Percentiles rank a stretch among this genome's conserved stretches.
phyloP scores from a whole-genome alignment of 2,797 vertebrate genomes.

The Menidia menidia region DNA sequence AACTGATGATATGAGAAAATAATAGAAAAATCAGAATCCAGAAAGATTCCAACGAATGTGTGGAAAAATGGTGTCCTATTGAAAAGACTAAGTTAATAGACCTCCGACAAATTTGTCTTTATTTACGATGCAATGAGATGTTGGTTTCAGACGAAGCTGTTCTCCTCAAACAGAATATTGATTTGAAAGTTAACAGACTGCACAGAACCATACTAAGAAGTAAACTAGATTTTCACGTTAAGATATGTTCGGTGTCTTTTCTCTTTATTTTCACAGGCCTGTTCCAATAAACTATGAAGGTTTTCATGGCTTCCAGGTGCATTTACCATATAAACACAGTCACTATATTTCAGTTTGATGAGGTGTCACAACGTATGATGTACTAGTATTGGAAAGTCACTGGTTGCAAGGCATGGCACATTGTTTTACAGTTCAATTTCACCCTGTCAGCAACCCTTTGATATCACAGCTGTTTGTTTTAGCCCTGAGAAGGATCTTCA shows the following conservation, averaged over 20 bases:
- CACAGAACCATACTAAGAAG: slow-evolving; percentile 15
- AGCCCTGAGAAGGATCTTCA: slow-evolving; percentile 55
- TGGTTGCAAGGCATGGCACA: slow-evolving; percentile 51
- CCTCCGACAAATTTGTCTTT: slow-evolving; percentile 71
- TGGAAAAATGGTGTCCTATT: slow-evolving; percentile 67
- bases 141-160: slow-evolving; percentile 26
- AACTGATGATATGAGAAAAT: slow-evolving; percentile 64
- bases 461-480: slow-evolving; percentile 77
- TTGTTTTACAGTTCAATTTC: slow-evolving; percentile 79
- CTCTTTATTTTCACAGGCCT: slow-evolving; percentile 16
- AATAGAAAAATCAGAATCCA: slow-evolving; percentile 49
- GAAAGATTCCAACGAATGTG: slow-evolving; percentile 6
- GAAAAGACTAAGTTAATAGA: slow-evolving; percentile 72
- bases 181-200: slow-evolving; percentile 48
- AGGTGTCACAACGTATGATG: slow-evolving; percentile 69
- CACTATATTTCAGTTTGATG: slow-evolving; percentile 63
- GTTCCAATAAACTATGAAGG: slow-evolving; percentile 8
- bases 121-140: slow-evolving; percentile 65
- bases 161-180: slow-evolving; percentile 22
- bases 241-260: slow-evolving; percentile 1
- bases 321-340: slow-evolving; percentile 39
- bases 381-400: slow-evolving; percentile 59
- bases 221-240: slow-evolving; percentile 37
- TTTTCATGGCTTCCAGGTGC: slow-evolving; percentile 43
- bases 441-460: slow-evolving; percentile 69